Evolutionary conservation across 2,888 invertebrate genomes (phyloP), one percentile per base, ranked within the genome.

Genomic region (Hyppa rectilinea): DNA sequence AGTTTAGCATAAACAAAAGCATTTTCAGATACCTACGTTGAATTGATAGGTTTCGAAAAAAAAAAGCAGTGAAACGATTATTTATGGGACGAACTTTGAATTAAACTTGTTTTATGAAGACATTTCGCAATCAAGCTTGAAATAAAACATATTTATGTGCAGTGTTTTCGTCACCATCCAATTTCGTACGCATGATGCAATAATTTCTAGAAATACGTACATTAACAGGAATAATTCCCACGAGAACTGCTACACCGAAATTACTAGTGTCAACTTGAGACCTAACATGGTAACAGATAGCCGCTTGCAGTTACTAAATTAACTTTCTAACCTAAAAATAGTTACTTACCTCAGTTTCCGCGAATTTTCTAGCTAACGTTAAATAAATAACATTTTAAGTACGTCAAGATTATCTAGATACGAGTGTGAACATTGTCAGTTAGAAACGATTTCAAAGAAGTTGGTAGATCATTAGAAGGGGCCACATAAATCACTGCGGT

Each of bases 401-500:
- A 75, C 81, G 69, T 74, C 75, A 74, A 85, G 87, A 83, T 85
- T 78, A 84, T 84, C 82, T 79, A 81, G 67, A 78, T 74, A 49
- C 58, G 64, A 60, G 66, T 82, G 81, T 75, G 78, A 85, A 90
- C 89, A 87, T 88, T 88, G 90, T 83, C 71, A 84, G 72, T 87
- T 82, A 75, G 71, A 64, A 80, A 78, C 49, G 66, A 81, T 87
- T 91, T 89, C 89, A 80, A 75, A 86, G 89, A 91, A 92, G 78
- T 90, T 88, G 87, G 87, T 88, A 87, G 88, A 90, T 92, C 91
- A 90, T 87, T 89, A 89, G 86, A n/a, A 83, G 77, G 73, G 77
- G 80, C 75, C 81, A 81, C 85, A 91, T 94, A 94, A 94, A 94
- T 94, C 93, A 88, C 80, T 77, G 80, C 73, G 88, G 91, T 91